Base-by-base conservation (phyloP, 2,888 invertebrate genomes). In the Eristalinus sepulchralis region DNA sequence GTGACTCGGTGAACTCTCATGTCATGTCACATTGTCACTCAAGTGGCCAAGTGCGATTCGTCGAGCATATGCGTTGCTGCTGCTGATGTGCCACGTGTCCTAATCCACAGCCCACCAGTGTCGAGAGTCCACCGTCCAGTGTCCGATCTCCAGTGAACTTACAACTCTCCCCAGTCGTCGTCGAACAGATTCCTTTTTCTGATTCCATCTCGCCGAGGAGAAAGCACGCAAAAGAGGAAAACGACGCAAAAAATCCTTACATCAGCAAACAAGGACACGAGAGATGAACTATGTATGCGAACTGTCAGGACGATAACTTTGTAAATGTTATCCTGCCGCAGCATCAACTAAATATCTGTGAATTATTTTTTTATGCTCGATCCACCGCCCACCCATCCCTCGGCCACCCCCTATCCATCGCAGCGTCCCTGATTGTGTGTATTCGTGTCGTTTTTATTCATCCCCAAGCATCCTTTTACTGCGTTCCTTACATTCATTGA, bases 331-430 rank as follows among this genome's bases (percentile, higher is more conserved):
- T 85, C 82, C 82, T 85, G 39, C 67, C 82, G 68, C 62, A 75
- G 73, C 59, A 79, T 83, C 77, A 79, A 79, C 82, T 81, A 71
- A 85, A 85, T 81, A 85, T 81, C 68, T 77, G 71, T 72, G 68
- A 81, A 66, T 81, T 81, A 63, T 84, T 64, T 73, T 68, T 68
- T 63, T 57, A 10, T 71, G 24, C 34, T 24, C 20, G 31, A n/a
- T n/a, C n/a, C n/a, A 20, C 13, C 20, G 33, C 2, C 13, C 20
- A n/a, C 13, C 13, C 55, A 24, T 31, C 24, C 17, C n/a, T 10
- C 1, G 2, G 9, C 24, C 5, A 27, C 24, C 1, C 17, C 10
- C 3, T 36, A n/a, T 75, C 57, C n/a, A 22, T 11, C 20, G 47
- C 53, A 17, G 20, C 10, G 22, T n/a, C 36, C 47, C 36, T 3